Evolutionary conservation across 2,888 invertebrate genomes (phyloP).

Genomic region (Drosophila suboccidentalis): DNA sequence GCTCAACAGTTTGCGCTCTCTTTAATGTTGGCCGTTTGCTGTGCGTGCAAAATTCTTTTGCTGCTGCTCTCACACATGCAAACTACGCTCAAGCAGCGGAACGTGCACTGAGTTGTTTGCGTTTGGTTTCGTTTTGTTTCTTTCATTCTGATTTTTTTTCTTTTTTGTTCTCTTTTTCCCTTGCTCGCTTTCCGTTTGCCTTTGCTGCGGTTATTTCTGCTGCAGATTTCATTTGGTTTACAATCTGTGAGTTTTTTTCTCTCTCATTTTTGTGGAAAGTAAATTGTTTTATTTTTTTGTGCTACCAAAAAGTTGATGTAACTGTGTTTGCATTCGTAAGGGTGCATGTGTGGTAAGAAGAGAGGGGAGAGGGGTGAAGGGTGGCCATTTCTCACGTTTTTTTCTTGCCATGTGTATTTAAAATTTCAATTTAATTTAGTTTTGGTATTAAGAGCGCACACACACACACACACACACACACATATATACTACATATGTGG

Average conservation of each 20-base stretch:
- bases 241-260: slow-evolving; percentile 53
- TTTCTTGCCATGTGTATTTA: slow-evolving; percentile 65
- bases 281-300: slow-evolving; percentile 75
- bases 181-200: slow-evolving; percentile 29
- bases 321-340: slow-evolving; percentile 22
- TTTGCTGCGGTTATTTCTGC: slow-evolving; percentile 71
- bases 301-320: slow-evolving; percentile 56
- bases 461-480: slow-evolving; percentile 26
- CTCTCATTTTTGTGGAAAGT: slow-evolving; percentile 41
- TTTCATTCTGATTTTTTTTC: slow-evolving; percentile 14
- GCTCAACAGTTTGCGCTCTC: slow-evolving; percentile 2
- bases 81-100: slow-evolving; percentile 20
- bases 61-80: slow-evolving; percentile 21
- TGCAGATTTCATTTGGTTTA: slow-evolving; percentile 78
- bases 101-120: slow-evolving; percentile 33
- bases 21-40: slow-evolving; percentile 43
- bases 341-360: slow-evolving; percentile 20
- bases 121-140: slow-evolving; percentile 24
- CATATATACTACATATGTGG: slow-evolving; percentile 47
- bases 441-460: slow-evolving; percentile 73
- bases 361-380: neutral
- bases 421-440: slow-evolving; percentile 83
- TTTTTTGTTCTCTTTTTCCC: slow-evolving; percentile 9
- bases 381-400: slow-evolving; percentile 64
- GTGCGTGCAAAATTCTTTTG: slow-evolving; percentile 73